Evolutionary conservation across 1,140 invertebrate genomes (phyloP), one percentile per base, ranked within the genome.

Genomic region (Choristoneura fumiferana): DNA sequence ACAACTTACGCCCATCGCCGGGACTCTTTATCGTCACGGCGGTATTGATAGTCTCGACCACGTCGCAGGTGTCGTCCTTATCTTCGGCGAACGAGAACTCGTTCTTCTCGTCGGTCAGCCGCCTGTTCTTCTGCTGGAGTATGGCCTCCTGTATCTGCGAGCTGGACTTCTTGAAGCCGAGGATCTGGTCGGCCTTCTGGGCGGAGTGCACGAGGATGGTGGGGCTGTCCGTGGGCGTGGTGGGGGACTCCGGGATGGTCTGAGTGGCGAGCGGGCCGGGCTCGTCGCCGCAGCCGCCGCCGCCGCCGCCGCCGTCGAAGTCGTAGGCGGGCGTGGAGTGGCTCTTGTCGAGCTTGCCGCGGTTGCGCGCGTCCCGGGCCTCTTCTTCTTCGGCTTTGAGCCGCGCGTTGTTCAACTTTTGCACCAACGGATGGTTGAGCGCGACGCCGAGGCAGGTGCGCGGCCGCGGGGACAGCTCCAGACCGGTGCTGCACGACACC

Each of bases 241-340:
- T 82, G 8, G 83, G 79, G 0, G 84, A 80, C 62, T 87, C 84
- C 0, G 82, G 84, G 39, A 85, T 85, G 43, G 76, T 62, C 67
- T 87, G 77, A 45, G 73, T 64, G 45, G 69, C 67, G 34, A 81
- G 69, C 5, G 73, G 54, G 1, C 62, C 71, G 33, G 63, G 72
- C 55, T 40, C 38, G 12, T 22, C 43, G 43, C 43, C 22, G 43
- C 43, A 10, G 6, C 14, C 15, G 69, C 69, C 15, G 65, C 49
- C 57, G 8, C 71, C 68, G 62, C 88, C 78, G 63, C 78, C 72
- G 8, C 90, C 89, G 1, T 89, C 91, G 65, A 93, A 90, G 80
- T 95, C 94, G 80, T 95, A 95, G 0, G 93, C 93, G 0, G 94
- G 94, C 3, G 94, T 95, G 62, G 94, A 95, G 72, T 94, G 92